Percentiles rank a stretch among this genome's conserved stretches.
These are phyloP conservation scores for Octodon degus DNA, from an alignment of 2,113 vertebrate species.

Conservation along the genomic window DNA sequence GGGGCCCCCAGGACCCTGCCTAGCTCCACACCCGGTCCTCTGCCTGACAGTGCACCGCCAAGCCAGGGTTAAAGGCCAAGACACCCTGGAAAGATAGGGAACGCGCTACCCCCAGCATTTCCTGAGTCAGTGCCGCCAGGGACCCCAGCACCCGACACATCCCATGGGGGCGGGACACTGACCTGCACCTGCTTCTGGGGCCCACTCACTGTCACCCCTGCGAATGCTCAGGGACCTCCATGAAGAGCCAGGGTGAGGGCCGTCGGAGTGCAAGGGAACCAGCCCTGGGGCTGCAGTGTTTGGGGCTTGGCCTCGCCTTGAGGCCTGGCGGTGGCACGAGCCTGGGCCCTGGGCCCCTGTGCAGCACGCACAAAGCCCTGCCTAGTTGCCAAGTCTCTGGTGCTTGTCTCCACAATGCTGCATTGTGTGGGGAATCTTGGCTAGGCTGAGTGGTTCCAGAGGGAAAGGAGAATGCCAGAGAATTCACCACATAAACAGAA, in stretches of 20 bases:
- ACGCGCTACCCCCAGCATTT: not conserved
- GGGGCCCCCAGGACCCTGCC: not conserved
- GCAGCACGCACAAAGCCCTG: not conserved
- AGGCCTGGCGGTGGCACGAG: not conserved
- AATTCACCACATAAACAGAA: slow-evolving; percentile 71
- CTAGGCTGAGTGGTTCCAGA: slow-evolving; percentile 38
- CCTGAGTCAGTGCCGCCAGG: not conserved
- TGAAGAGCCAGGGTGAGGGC: not conserved
- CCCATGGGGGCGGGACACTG: not conserved
- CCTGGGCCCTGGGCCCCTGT: slow-evolving; percentile 13
- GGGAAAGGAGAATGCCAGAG: slow-evolving; percentile 67
- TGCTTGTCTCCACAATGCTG: slow-evolving; percentile 64
- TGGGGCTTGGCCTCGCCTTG: not conserved
- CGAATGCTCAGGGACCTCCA: not conserved
- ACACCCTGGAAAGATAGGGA: not conserved
- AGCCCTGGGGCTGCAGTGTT: not conserved
- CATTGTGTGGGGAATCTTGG: slow-evolving; percentile 72
- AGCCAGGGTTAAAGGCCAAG: not conserved
- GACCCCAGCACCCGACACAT: not conserved
- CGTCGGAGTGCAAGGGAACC: not conserved
- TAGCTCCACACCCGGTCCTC: not conserved
- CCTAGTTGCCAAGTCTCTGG: not conserved
- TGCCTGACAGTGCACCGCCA: not conserved
- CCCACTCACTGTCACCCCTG: not conserved
- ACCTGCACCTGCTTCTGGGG: not conserved